Evolutionary conservation across 2,797 vertebrate species (phyloP), one percentile per base, ranked within the genome.

Genomic region (Rhynchotus rufescens): DNA sequence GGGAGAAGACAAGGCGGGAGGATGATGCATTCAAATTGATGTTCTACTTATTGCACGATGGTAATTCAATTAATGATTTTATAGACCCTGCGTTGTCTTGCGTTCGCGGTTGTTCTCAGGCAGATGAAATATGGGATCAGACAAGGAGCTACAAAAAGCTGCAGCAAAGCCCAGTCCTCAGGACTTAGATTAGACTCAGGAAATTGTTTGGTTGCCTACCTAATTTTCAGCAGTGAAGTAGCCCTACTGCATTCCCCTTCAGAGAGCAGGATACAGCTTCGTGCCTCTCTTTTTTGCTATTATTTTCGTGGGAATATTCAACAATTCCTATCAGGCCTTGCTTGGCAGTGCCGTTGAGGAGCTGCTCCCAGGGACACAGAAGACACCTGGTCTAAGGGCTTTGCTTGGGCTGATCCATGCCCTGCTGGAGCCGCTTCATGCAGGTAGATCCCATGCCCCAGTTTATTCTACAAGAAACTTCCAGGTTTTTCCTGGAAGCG

Each of bases 21-120:
- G 92, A 92, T 95, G 86, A 84, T 89, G 94, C 96, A 97, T 97
- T 97, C 91, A 97, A 94, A 97, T 97, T 95, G 96, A 95, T 95
- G 93, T 15, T 10, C 96, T 93, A 95, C 96, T 97, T 97, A 96
- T 96, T 97, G 94, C 89, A 95, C 94, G 80, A 94, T 96, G 96
- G 96, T 96, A 97, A 97, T 96, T 97, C 96, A 96, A 96, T 97
- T 97, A 97, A 97, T 97, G 94, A 95, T 97, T 97, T 97, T 97
- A 96, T 97, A 97, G 96, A 91, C 95, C 89, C 94, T 93, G 78
- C 1, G 16, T 88, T 76, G 88, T 91, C 84, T 94, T 71, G 22
- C 87, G 75, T 90, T 89, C 91, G 80, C 66, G 32, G 92, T 95
- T 21, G 5, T 97, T 97, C 91, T 93, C 92, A 93, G 74, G 92